Evolutionary conservation across 2,113 vertebrate genomes (phyloP).

Genomic region (Cheilinus undulatus): DNA sequence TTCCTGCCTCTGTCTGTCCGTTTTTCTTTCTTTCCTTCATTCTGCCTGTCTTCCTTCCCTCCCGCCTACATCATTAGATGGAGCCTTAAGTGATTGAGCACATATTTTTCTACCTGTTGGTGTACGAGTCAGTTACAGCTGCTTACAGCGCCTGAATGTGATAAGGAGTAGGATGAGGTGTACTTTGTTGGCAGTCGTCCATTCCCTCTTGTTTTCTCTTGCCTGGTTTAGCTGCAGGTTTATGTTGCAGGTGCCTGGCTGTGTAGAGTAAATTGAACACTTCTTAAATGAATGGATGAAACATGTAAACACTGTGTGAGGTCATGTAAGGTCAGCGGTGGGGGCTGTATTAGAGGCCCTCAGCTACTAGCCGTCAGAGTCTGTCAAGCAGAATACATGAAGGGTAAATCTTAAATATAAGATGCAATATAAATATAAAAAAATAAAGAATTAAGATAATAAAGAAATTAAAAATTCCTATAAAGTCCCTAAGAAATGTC

Average conservation of each 20-base stretch:
- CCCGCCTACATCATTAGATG: neutral
- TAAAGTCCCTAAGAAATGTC: too few species aligned
- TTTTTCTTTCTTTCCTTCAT: neutral
- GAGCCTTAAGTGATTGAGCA: neutral
- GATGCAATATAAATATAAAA: too few species aligned
- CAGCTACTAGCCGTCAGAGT: too few species aligned
- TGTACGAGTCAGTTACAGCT: neutral
- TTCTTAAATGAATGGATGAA: conserved; percentile 2
- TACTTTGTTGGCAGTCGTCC: neutral
- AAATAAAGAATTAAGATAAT: too few species aligned
- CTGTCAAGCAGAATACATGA: too few species aligned
- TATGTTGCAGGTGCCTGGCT: neutral
- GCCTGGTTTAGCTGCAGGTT: conserved; percentile 10
- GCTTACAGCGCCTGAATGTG: neutral
- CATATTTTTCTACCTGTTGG: conserved; percentile 1
- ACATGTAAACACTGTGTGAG: neutral
- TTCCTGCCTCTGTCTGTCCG: too few species aligned
- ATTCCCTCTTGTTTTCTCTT: neutral
- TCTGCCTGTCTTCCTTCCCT: too few species aligned
- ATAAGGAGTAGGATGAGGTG: neutral
- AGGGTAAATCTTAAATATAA: too few species aligned
- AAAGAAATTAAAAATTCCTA: too few species aligned
- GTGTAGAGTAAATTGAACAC: neutral
- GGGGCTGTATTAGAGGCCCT: neutral
- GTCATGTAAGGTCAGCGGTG: neutral